Conservation (phyloP, 2,888 invertebrate species). For the Melieria omissa region DNA sequence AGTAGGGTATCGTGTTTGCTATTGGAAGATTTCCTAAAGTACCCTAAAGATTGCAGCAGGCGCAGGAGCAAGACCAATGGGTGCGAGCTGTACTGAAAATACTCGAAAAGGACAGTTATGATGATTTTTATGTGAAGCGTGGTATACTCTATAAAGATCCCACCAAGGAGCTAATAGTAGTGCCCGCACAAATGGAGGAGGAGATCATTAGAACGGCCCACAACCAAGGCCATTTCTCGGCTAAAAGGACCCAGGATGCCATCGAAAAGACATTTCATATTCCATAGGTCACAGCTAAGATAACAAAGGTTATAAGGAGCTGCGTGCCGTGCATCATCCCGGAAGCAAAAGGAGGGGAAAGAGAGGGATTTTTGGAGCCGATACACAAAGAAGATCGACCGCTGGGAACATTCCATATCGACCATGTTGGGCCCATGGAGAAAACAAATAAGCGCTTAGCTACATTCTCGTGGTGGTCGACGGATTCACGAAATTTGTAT, state of each 20-base stretch:
- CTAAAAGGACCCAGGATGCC: no score
- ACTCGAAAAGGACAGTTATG: no score
- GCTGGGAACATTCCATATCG: constrained; percentile 52
- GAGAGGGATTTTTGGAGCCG: constrained; percentile 32
- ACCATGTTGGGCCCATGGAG: constrained; percentile 57
- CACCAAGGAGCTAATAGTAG: background rate
- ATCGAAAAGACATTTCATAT: constrained; percentile 39
- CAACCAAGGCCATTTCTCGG: constrained; percentile 28
- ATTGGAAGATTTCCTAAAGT: constrained; percentile 28
- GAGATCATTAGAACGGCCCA: constrained; percentile 58
- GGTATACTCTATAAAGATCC: constrained; percentile 28
- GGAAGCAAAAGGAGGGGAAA: constrained; percentile 47
- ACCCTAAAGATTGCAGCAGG: constrained; percentile 21
- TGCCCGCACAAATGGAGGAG: constrained; percentile 7
- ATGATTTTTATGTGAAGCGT: constrained; percentile 37
- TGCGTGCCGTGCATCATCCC: constrained; percentile 40
- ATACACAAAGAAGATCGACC: constrained; percentile 35
- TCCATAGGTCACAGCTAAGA: constrained; percentile 33
- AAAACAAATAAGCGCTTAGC: constrained; percentile 53
- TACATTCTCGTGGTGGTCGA: constrained; percentile 57
- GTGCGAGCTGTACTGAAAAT: no score
- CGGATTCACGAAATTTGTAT: constrained; percentile 57
- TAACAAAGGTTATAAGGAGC: constrained; percentile 32
- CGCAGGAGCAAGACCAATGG: no score
- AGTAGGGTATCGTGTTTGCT: constrained; percentile 36